Base-by-base conservation (phyloP, 1,140 invertebrate genomes). In the Pseudachorutes palmiensis region DNA sequence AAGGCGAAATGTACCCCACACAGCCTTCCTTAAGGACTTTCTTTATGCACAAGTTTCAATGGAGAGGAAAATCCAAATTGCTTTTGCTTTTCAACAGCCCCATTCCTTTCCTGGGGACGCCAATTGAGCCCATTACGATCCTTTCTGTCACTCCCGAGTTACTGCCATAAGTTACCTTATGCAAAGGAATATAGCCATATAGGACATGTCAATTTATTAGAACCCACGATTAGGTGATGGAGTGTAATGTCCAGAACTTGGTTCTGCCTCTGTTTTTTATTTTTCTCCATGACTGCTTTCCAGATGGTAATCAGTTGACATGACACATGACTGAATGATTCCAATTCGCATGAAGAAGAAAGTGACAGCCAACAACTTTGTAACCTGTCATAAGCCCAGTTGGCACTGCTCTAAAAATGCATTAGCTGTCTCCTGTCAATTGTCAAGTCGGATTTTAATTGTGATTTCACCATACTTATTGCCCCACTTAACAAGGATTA, bases 1-100 rank as follows among this genome's bases (percentile, higher is more conserved):
- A n/a, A n/a, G n/a, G n/a, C n/a, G n/a, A n/a, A n/a, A n/a, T n/a
- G n/a, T n/a, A n/a, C n/a, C n/a, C n/a, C n/a, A n/a, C n/a, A n/a
- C n/a, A n/a, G n/a, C n/a, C n/a, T n/a, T n/a, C n/a, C n/a, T n/a
- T n/a, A n/a, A n/a, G n/a, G n/a, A n/a, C n/a, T n/a, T n/a, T n/a
- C n/a, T n/a, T n/a, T n/a, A n/a, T n/a, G n/a, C n/a, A n/a, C 36
- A 19, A 19, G 36, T 9, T 5, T 41, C 36, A 41, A 19, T 19
- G 5, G 19, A 41, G 36, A 41, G 19, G 36, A 41, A 41, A 41
- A 41, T 41, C 32, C 33, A 26, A 30, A 66, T 60, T 61, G 57
- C 19, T 66, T 32, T n/a, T 66, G 29, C 58, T 60, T 59, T 61
- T 32, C 55, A 24, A 26, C 64, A 16, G 36, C 30, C 45, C 45